These are phyloP conservation scores for Watsonalla cultraria DNA, from an alignment of 2,888 invertebrate genomes.

Conservation along the genomic window DNA sequence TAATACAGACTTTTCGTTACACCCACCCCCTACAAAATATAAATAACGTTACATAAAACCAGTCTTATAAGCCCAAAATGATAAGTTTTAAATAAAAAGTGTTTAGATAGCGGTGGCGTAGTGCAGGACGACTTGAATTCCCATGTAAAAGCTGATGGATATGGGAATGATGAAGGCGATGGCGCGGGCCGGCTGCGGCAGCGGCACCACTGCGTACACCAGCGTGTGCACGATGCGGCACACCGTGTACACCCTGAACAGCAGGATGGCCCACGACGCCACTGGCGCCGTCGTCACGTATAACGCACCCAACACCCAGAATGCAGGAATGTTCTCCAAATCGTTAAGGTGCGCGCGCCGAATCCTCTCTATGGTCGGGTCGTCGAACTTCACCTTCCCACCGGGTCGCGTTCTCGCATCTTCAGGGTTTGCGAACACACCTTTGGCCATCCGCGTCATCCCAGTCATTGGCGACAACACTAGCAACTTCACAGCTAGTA, in stretches of 20 bases:
- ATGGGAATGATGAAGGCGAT: slow-evolving; percentile 47
- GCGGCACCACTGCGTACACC: slow-evolving; percentile 80
- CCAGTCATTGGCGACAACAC: slow-evolving; percentile 40
- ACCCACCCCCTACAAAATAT: too few relatives aligned
- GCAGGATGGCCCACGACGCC: slow-evolving; percentile 45
- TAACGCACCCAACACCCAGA: slow-evolving; percentile 78
- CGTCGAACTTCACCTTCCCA: slow-evolving; percentile 54
- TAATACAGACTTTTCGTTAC: too few relatives aligned
- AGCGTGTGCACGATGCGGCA: slow-evolving; percentile 80
- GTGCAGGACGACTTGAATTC: slow-evolving; percentile 42
- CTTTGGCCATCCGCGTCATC: slow-evolving; percentile 33
- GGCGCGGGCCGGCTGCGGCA: slow-evolving; percentile 77
- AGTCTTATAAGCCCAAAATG: slow-evolving; percentile 4
- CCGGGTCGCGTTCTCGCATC: slow-evolving; percentile 41
- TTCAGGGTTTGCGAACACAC: slow-evolving; percentile 55
- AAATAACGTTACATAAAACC: neutral
- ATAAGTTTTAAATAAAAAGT: slow-evolving; percentile 2
- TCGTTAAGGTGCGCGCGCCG: slow-evolving; percentile 83
- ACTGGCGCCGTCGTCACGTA: slow-evolving; percentile 80
- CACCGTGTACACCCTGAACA: slow-evolving; percentile 73
- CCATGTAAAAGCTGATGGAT: slow-evolving; percentile 56
- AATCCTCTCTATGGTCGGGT: slow-evolving; percentile 51
- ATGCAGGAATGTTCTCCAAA: slow-evolving; percentile 84
- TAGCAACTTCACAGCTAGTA: slow-evolving; percentile 54
- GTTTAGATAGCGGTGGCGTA: slow-evolving; percentile 38